Evolutionary conservation across 2,888 invertebrate species (phyloP).

Genomic region (Drosophila colorata): DNA sequence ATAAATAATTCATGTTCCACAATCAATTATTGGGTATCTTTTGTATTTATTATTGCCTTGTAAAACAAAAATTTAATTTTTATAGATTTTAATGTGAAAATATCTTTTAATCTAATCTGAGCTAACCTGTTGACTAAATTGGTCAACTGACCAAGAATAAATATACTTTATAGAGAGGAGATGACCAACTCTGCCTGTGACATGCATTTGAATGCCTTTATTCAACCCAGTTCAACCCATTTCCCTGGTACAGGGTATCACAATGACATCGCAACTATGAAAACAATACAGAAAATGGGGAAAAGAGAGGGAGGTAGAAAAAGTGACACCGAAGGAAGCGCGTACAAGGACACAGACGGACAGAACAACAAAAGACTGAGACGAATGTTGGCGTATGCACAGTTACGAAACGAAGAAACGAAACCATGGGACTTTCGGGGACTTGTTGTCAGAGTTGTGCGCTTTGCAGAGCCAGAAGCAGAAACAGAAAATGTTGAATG

Average conservation of each 20-base stretch:
- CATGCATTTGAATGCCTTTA: not conserved
- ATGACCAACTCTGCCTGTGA: not conserved
- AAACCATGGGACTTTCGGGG: conserved; percentile 13
- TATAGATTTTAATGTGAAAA: no score
- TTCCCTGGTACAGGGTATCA: conserved; percentile 2
- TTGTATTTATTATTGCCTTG: no score
- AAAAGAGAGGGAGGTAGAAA: not conserved
- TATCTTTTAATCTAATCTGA: no score
- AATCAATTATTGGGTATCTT: no score
- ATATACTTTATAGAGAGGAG: no score
- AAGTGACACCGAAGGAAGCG: conserved; percentile 32
- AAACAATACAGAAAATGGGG: conserved; percentile 34
- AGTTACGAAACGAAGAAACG: conserved; percentile 12
- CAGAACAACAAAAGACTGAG: conserved; percentile 6
- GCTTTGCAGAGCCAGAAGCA: conserved; percentile 16
- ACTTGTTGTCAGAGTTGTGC: conserved; percentile 31
- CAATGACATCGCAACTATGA: conserved; percentile 29
- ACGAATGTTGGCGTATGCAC: conserved; percentile 20
- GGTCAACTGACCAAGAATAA: no score
- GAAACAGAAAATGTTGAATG: conserved; percentile 39
- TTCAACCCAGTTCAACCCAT: not conserved
- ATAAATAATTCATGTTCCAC: no score
- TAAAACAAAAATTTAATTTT: no score
- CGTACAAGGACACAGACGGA: conserved; percentile 23
- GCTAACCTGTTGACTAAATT: no score